phyloP scores from a whole-genome alignment of 2,888 invertebrate species.

The Drosophila longiperda region DNA sequence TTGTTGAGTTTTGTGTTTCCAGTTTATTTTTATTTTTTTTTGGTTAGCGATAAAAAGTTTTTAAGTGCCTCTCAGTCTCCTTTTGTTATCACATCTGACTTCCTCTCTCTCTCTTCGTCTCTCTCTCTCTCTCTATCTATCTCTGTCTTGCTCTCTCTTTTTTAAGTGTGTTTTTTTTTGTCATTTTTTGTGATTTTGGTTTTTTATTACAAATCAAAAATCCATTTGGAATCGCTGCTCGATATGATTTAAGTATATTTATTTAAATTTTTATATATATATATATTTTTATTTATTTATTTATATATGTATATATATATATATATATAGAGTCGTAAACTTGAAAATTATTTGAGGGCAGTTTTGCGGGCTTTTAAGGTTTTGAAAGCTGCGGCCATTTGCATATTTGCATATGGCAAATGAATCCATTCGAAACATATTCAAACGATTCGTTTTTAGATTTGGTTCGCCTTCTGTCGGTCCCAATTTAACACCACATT shows the following conservation, averaged over 20 bases:
- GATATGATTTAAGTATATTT: conserved; percentile 63
- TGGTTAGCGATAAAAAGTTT: conserved; percentile 17
- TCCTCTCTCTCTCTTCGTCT: not conserved
- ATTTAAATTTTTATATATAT: conserved; percentile 12
- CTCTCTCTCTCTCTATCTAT: not conserved
- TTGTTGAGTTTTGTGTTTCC: conserved; percentile 55
- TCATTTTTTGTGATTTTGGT: conserved; percentile 10
- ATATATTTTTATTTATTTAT: conserved; percentile 2
- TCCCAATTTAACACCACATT: conserved; percentile 31
- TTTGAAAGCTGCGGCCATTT: conserved; percentile 70
- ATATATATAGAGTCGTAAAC: conserved; percentile 11
- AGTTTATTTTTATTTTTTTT: conserved; percentile 47
- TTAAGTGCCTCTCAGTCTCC: conserved; percentile 27
- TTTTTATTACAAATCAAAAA: conserved; percentile 74
- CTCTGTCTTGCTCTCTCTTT: not conserved
- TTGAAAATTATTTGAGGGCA: conserved; percentile 29
- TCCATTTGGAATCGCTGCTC: conserved; percentile 41
- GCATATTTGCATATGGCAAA: conserved; percentile 48
- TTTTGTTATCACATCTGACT: conserved; percentile 14
- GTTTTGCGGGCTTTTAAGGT: conserved; percentile 56
- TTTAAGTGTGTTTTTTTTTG: not conserved
- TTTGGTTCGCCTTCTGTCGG: not conserved
- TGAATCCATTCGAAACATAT: conserved; percentile 30
- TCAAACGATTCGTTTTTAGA: conserved; percentile 16
- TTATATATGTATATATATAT: not conserved